phyloP scores from a whole-genome alignment of 1,140 invertebrate genomes.

The Maconellicoccus hirsutus region DNA sequence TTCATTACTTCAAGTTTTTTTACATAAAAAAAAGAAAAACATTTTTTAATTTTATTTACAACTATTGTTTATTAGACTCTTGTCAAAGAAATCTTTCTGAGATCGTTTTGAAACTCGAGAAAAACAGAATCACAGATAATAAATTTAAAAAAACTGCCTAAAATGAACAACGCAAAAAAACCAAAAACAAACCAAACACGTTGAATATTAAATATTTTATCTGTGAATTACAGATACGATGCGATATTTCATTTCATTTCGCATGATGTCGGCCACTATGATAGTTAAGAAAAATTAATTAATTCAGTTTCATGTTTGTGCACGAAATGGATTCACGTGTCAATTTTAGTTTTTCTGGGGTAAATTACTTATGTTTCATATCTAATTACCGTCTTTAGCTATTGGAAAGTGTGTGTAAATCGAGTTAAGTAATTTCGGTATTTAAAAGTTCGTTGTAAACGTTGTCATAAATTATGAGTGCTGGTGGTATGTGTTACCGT shows the following conservation, averaged over 20 bases:
- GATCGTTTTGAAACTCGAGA: no score
- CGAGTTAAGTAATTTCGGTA: not conserved
- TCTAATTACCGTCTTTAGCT: not conserved
- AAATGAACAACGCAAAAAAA: no score
- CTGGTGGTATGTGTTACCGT: not conserved
- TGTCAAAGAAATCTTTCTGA: no score
- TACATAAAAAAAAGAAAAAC: no score
- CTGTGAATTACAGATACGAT: not conserved
- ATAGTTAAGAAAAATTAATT: slow-evolving; percentile 2
- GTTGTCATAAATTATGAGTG: not conserved
- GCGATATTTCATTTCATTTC: not conserved
- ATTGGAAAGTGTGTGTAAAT: not conserved
- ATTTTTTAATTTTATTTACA: no score
- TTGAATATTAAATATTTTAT: no score
- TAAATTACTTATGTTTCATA: not conserved
- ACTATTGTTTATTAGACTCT: no score
- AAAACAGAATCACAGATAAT: no score
- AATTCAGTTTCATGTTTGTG: slow-evolving; percentile 11
- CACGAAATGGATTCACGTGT: slow-evolving; percentile 17
- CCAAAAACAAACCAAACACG: no score
- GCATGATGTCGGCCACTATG: not conserved
- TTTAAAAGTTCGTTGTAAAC: slow-evolving; percentile 6
- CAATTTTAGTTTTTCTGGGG: not conserved
- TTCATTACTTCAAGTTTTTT: no score
- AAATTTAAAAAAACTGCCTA: no score